Evolutionary conservation across 2,113 vertebrate species (phyloP), one percentile per base, ranked within the genome.

Genomic region (Nibea albiflora): DNA sequence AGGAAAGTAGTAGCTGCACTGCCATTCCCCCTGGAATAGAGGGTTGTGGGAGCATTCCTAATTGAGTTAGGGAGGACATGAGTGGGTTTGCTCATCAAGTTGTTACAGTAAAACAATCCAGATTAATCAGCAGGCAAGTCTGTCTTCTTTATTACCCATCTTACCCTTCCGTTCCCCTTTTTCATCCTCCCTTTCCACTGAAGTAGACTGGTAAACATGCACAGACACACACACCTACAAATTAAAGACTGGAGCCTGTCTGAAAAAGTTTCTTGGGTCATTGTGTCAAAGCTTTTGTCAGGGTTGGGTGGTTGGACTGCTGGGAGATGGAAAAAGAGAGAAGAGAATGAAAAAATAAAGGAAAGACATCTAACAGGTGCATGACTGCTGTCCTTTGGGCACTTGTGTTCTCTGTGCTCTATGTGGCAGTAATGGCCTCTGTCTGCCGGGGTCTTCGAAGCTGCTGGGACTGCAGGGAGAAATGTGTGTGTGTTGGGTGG

Each of bases 31-130:
- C 28, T 81, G 73, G 78, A 87, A 81, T 80, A 78, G 68, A 91
- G 81, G 87, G 81, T 70, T 91, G 81, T 81, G 84, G 86, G 76
- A 90, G 92, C 90, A 78, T 93, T 75, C 65, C 24, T 94, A 89
- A 95, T 94, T 87, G 68, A 90, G 91, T 95, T 93, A 93, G 69
- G 62, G 26, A 87, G 76, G 86, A 91, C 92, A 91, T 93, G 89
- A 94, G 89, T 94, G 92, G 93, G 82, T 95, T 94, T 90, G 83
- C 90, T 90, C 90, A 92, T 94, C 89, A 90, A 88, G 81, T 91
- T 90, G 88, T 77, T 89, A 89, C 85, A 91, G 78, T 91, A 85
- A 90, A 93, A 85, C 81, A 78, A 85, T 92, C 80, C 87, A 89
- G 62, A 90, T 86, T 68, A 87, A 83, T 86, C 85, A 84, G 71